A percentile compares a stretch with the other conserved stretches of the same genome.
Evolutionary conservation across 2,113 vertebrate genomes (phyloP).

Genomic region (Tragelaphus scriptus): DNA sequence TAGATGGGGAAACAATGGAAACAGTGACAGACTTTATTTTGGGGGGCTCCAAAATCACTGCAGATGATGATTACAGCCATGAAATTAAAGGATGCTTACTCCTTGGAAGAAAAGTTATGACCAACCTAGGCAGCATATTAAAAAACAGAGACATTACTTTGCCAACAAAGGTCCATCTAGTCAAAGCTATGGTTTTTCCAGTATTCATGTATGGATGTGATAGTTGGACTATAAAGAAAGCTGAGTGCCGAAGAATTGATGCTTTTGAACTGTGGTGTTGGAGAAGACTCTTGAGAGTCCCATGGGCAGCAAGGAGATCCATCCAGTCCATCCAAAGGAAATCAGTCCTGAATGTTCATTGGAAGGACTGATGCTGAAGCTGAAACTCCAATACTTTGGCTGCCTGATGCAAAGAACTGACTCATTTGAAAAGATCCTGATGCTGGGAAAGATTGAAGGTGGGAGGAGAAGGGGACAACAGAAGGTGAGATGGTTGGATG

Average conservation of each 20-base stretch:
- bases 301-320: neutral
- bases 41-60: neutral
- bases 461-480: neutral
- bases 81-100: neutral
- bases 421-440: neutral
- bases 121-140: neutral
- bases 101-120: neutral
- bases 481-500: neutral
- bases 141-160: neutral
- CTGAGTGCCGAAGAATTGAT: neutral
- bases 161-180: neutral
- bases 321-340: neutral
- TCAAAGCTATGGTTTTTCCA: neutral
- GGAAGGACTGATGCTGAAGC: neutral
- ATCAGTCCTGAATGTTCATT: neutral
- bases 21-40: neutral
- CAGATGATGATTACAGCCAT: neutral
- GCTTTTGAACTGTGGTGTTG: neutral
- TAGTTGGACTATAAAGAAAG: neutral
- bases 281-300: neutral
- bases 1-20: neutral
- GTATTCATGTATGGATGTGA: too few species aligned
- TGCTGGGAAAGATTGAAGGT: neutral
- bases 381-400: neutral
- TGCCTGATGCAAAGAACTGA: neutral